Percentiles rank a stretch among this genome's conserved stretches.
Evolutionary conservation across 2,888 invertebrate species (phyloP).

Genomic region (Tenthredo scrophulariae): DNA sequence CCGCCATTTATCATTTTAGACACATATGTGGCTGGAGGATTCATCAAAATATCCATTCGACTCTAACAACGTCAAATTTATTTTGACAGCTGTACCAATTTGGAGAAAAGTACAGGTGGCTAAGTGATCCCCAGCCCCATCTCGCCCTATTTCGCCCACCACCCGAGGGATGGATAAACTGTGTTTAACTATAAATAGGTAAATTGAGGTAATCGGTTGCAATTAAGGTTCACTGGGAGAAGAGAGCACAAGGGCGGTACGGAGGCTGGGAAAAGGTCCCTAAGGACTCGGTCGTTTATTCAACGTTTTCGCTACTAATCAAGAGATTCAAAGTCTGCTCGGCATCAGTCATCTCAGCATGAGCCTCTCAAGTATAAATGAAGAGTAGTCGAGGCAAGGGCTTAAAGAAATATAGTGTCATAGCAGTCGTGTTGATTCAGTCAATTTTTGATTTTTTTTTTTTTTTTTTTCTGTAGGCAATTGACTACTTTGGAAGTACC

Average conservation of each 20-base stretch:
- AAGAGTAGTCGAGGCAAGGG: background rate
- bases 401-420: background rate
- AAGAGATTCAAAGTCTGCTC: conserved; percentile 14
- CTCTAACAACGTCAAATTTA: background rate
- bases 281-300: conserved; percentile 26
- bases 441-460: background rate
- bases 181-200: conserved; percentile 19
- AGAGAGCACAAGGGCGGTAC: conserved; percentile 6
- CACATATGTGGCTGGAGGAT: background rate
- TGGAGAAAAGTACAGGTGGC: background rate
- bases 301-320: conserved; percentile 27
- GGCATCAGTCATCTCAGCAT: background rate
- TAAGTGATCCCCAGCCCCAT: background rate
- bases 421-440: background rate
- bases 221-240: conserved; percentile 19
- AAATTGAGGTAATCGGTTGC: conserved; percentile 33
- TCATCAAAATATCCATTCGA: background rate
- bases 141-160: conserved; percentile 5
- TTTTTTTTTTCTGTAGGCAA: background rate
- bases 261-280: conserved; percentile 18
- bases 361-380: background rate
- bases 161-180: conserved; percentile 27
- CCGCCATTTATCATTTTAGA: background rate
- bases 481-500: background rate
- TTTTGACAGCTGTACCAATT: background rate